These are phyloP conservation scores for Cotesia glomerata DNA, from an alignment of 1,140 invertebrate genomes.

Conservation along the genomic window DNA sequence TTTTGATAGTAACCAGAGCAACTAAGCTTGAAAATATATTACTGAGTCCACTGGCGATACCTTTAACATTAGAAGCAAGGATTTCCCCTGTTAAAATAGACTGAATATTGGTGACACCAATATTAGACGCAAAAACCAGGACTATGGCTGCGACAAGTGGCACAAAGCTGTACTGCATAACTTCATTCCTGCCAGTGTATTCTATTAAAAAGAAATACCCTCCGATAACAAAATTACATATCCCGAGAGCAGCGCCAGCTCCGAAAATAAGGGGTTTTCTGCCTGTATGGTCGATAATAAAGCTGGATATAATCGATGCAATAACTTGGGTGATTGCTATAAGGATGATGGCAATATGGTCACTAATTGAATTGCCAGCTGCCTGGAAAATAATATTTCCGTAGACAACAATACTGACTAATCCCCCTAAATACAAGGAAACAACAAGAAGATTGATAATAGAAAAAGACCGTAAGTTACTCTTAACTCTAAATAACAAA, in stretches of 20 bases:
- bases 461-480: conserved; percentile 69
- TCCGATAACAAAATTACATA: conserved; percentile 62
- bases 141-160: conserved; percentile 68
- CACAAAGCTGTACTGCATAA: conserved; percentile 59
- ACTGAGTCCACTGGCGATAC: conserved; percentile 70
- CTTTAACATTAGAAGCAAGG: conserved; percentile 72
- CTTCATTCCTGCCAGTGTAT: conserved; percentile 23
- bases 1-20: conserved; percentile 73
- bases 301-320: conserved; percentile 42
- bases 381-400: conserved; percentile 74
- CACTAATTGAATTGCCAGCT: conserved; percentile 59
- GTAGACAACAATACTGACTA: conserved; percentile 74
- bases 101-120: conserved; percentile 73
- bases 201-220: conserved; percentile 68
- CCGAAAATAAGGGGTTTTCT: conserved; percentile 61
- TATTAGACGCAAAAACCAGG: conserved; percentile 71
- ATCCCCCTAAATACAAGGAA: conserved; percentile 75
- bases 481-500: conserved; percentile 65
- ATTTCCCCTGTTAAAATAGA: conserved; percentile 75
- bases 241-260: conserved; percentile 37
- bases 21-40: conserved; percentile 72
- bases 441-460: conserved; percentile 71
- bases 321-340: conserved; percentile 62
- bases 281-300: conserved; percentile 61
- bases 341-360: conserved; percentile 59